phyloP scores from a whole-genome alignment of 2,113 vertebrate species.

The Mesembrinibis cayennensis region DNA sequence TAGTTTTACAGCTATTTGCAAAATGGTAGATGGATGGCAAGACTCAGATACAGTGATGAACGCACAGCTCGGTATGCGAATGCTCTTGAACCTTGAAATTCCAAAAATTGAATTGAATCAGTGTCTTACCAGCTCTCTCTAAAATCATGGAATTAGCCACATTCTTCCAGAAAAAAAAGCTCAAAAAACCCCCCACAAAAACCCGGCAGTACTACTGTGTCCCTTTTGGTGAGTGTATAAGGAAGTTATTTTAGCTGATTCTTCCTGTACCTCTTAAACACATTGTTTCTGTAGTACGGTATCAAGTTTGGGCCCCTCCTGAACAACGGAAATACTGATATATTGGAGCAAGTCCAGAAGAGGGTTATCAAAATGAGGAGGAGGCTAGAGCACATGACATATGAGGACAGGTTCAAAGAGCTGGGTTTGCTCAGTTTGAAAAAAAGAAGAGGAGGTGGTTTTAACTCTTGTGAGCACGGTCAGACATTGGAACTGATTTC shows the following conservation, averaged over 20 bases:
- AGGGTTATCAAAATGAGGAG: neutral
- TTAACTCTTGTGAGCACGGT: neutral
- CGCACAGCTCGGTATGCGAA: neutral
- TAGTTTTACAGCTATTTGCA: neutral
- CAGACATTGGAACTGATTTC: neutral
- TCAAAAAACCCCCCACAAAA: neutral
- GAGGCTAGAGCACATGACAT: neutral
- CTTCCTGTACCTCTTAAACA: neutral
- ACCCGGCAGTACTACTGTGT: neutral
- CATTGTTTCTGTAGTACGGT: neutral
- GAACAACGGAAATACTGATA: neutral
- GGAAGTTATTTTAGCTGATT: neutral
- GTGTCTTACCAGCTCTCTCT: neutral
- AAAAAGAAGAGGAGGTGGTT: neutral
- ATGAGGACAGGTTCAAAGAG: neutral
- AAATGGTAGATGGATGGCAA: neutral
- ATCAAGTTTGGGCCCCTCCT: neutral
- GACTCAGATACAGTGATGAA: neutral
- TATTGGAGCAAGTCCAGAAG: neutral
- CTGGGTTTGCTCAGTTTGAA: neutral
- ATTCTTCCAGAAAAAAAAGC: neutral
- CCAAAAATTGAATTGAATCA: neutral
- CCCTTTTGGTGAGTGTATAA: neutral
- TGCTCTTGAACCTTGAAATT: neutral
- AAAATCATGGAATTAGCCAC: neutral